Evolutionary conservation across 2,797 vertebrate species (phyloP), one percentile per base, ranked within the genome.

Genomic region (Triplophysa bombifrons): DNA sequence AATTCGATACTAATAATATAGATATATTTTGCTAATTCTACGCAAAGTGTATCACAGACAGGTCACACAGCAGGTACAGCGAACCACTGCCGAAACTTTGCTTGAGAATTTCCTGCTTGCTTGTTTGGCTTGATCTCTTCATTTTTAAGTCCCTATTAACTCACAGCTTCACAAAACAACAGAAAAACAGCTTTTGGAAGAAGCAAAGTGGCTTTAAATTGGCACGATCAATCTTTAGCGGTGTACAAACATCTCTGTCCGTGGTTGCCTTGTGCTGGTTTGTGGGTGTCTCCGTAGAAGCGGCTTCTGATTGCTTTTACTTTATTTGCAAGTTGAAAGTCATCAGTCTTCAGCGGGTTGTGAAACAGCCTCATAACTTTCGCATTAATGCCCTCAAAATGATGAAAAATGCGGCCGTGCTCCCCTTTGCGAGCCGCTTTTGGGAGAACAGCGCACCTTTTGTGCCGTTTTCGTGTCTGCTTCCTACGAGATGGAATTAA

Each of bases 261-360:
- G 34, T 38, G 7, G 34, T 38, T 38, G 81, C 82, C 50, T 77
- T 65, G 65, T 12, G 68, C 41, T 66, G 60, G 46, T 83, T 72
- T 80, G 76, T 75, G 61, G 41, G 75, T 61, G 69, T 76, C 65
- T 80, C 80, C 69, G 76, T 76, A 67, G 78, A 34, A 79, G 56
- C 68, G 6, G 41, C 81, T 81, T 81, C 61, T 81, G 83, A 87
- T 89, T 89, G 85, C 86, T 87, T 91, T 89, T 88, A 92, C 90
- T 91, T 92, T 89, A 92, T 93, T 91, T 89, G 86, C 87, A 92
- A 91, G 85, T 90, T 91, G 83, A 85, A 86, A 82, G 89, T 92
- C 93, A 92, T 93, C 91, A 87, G 86, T 93, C 91, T 92, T 90
- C 50, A 70, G 25, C 53, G 19, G 17, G 34, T 12, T 56, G 72